Base-by-base conservation (phyloP, 92 coral and sea anemone species). In the Porites lobata region DNA sequence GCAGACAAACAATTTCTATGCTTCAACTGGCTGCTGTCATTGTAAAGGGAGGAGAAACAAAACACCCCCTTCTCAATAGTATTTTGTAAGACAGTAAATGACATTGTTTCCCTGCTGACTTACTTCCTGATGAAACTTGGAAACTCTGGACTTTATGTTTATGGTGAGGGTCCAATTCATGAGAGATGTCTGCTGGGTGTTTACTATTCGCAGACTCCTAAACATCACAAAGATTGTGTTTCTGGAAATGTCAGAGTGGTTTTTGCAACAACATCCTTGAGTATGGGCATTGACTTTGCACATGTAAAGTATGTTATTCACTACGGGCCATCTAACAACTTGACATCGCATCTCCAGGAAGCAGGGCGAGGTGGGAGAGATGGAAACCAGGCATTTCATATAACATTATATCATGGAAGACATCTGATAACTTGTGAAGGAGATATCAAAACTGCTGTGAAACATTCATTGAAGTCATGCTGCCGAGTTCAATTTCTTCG, bases 361-460 rank as follows among this genome's bases (percentile, higher is more conserved):
- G 89, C 89, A 66, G 89, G 89, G 26, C 61, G 78, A 19, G 85
- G 19, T 21, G 90, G 85, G 4, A 61, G 90, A 15, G 85, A 86
- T 86, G 78, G 90, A 26, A 5, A 17, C 1, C 1, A 76, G 8
- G 90, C 90, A 0, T 86, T 20, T 24, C 65, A 77, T 32, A 57
- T 86, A 14, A 78, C 76, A 5, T 58, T 78, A 17, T 84, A 84
- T 64, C 72, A 72, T 38, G 77, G 77, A 15, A 15, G 77, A 19
- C 77, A 72, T 18, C 21, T 50, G 15, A 50, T 22, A 8, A 21
- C 72, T 11, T 73, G 80, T 72, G 88, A 63, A 12, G 14, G 67
- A 1, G 73, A 75, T 32, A 61, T 85, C 3, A 85, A 65, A 76
- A 22, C 58, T 0, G 72, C 76, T 29, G 80, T 65, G 10, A 4